Conservation (phyloP, 2,888 invertebrate species). For the Hipparchia semele region DNA sequence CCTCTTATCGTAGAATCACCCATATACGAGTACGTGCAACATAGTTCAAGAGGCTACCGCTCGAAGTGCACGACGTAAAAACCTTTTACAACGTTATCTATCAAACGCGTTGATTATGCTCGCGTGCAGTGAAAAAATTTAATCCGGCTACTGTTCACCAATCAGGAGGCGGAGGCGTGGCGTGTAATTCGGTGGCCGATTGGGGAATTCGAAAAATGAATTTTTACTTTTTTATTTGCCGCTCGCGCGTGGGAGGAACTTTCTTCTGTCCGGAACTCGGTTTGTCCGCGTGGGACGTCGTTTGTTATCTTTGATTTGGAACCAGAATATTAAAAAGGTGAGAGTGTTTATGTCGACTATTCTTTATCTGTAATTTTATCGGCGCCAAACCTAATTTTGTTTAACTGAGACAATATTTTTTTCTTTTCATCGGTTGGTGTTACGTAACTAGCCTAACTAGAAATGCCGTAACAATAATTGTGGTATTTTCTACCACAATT, state of each 20-base stretch:
- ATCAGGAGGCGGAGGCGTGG: slow-evolving; percentile 69
- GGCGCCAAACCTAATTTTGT: background rate
- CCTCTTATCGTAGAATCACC: too few relatives aligned
- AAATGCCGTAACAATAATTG: too few relatives aligned
- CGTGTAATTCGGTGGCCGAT: slow-evolving; percentile 76
- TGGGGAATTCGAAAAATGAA: slow-evolving; percentile 66
- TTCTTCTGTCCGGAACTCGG: slow-evolving; percentile 74
- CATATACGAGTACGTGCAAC: too few relatives aligned
- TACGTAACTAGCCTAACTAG: background rate
- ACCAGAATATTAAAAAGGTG: background rate
- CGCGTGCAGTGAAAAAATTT: slow-evolving; percentile 50
- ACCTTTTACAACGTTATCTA: slow-evolving; percentile 22
- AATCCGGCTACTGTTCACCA: slow-evolving; percentile 73
- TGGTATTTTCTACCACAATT: too few relatives aligned
- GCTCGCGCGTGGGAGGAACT: slow-evolving; percentile 76
- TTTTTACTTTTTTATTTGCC: slow-evolving; percentile 56
- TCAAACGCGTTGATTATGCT: slow-evolving; percentile 28
- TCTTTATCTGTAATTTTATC: background rate
- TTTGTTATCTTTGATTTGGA: slow-evolving; percentile 11
- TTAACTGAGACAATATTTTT: too few relatives aligned
- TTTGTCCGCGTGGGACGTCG: slow-evolving; percentile 65
- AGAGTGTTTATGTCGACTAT: background rate
- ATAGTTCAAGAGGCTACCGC: slow-evolving; percentile 7
- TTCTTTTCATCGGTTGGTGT: background rate
- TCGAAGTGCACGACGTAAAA: background rate